Evolutionary conservation across 2,888 invertebrate genomes (phyloP).

Genomic region (Aphelenchoides bicaudatus): DNA sequence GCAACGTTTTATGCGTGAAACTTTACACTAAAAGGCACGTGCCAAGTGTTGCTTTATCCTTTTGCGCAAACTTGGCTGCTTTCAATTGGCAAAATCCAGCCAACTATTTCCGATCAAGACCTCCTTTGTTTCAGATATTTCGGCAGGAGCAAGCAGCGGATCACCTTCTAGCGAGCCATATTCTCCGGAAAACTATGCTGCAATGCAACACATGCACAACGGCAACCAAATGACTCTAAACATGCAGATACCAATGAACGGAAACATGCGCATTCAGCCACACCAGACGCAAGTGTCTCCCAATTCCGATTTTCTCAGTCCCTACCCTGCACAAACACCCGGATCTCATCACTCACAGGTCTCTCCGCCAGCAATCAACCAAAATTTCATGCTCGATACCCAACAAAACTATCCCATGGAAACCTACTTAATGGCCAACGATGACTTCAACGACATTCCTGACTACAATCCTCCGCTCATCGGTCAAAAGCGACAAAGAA

Average conservation of each 20-base stretch:
- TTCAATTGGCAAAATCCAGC: too few relatives aligned
- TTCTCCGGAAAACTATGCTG: conserved; percentile 48
- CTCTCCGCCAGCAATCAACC: conserved; percentile 18
- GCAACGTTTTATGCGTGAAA: too few relatives aligned
- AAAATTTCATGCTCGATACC: conserved; percentile 12
- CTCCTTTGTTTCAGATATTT: too few relatives aligned
- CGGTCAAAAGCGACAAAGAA: conserved; percentile 10
- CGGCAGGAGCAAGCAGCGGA: conserved; percentile 46
- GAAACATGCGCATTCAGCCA: neutral
- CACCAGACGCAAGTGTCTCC: conserved; percentile 35
- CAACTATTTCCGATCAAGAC: too few relatives aligned
- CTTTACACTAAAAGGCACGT: too few relatives aligned
- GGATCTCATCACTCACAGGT: conserved; percentile 28
- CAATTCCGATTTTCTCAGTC: conserved; percentile 38
- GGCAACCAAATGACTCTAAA: conserved; percentile 20
- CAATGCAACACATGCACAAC: conserved; percentile 19
- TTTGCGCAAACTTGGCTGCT: too few relatives aligned
- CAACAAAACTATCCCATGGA: conserved; percentile 24
- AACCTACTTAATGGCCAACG: conserved; percentile 12
- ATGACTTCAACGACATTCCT: neutral
- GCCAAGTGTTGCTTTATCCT: too few relatives aligned
- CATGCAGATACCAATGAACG: conserved; percentile 15
- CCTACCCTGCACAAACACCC: conserved; percentile 38
- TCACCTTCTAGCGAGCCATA: conserved; percentile 55
- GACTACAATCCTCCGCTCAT: neutral